Percentiles rank a stretch among this genome's conserved stretches.
These are phyloP conservation scores for Bettongia penicillata DNA, from an alignment of 2,113 vertebrate genomes.

Conservation along the genomic window DNA sequence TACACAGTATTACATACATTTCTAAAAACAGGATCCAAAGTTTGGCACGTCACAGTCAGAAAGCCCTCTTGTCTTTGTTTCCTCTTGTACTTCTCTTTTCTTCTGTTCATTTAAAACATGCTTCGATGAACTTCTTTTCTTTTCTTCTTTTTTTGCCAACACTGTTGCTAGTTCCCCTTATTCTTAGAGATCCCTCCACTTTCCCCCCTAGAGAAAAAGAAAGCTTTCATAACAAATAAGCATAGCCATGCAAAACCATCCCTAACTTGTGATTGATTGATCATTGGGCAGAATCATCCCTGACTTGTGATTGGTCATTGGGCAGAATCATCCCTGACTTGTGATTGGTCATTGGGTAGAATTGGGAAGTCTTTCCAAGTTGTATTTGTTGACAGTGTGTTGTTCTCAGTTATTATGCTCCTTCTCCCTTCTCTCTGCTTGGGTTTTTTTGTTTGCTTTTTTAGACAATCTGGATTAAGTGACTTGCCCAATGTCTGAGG, in stretches of 20 bases:
- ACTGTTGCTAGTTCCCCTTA: neutral
- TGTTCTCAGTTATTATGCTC: neutral
- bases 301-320: no score
- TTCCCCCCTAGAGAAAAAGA: neutral
- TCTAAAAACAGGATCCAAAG: neutral
- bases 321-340: neutral
- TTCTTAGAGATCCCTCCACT: neutral
- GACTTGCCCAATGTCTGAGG: no score
- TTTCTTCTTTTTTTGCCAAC: no score
- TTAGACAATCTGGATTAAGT: no score
- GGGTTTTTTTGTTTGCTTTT: no score
- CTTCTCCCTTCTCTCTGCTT: neutral
- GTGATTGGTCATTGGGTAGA: neutral
- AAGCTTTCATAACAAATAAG: neutral
- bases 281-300: no score
- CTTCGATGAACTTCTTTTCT: neutral
- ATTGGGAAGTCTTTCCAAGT: neutral
- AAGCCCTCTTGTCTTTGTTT: neutral
- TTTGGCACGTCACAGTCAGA: neutral
- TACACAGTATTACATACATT: neutral
- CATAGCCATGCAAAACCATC: no score
- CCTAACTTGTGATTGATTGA: no score
- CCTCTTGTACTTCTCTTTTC: neutral
- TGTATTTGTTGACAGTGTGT: neutral
- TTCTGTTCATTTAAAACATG: neutral